Base-by-base conservation (phyloP, 2,888 invertebrate species). In the Oscheius sp. region DNA sequence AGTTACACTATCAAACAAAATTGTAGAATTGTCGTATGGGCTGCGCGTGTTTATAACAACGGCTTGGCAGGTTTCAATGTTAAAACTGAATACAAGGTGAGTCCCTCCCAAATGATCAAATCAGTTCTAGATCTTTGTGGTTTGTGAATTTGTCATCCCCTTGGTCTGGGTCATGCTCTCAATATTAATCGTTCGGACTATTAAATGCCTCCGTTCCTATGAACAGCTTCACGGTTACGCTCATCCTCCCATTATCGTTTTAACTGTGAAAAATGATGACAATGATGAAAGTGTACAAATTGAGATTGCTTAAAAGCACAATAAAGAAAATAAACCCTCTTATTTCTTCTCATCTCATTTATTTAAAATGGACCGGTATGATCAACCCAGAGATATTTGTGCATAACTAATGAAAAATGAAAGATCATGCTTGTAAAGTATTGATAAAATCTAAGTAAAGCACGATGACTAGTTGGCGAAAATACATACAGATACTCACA, bases 221-320 rank as follows among this genome's bases (percentile, higher is more conserved):
- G 77, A 77, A 36, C 77, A 76, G 33, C 65, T 75, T 0, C 75
- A 78, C 33, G 78, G 80, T 22, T 80, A 80, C 54, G 78, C 77
- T 5, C 73, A 75, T 41, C 80, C 80, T 4, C 80, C 80, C 8
- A 72, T 80, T 50, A 80, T 80, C 24, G 78, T 80, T 5, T 67
- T 80, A 9, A 80, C 80, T 0, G 75, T 80, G 54, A 80, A 80
- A 57, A 80, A 80, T 38, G 80, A 80, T 56, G 79, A 79, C 30
- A 80, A 80, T 63, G 80, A 80, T 61, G 80, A 80, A 45, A 78
- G 78, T 63, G 80, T 80, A 44, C 80, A 80, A 64, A 80, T 80
- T 50, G 80, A 80, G 44, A 77, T 80, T 41, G 76, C 80, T 17
- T 80, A 44, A 67, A 9, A 22, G 12, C 26, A 22, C 8, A 51